Evolutionary conservation across 2,888 invertebrate genomes (phyloP).

Genomic region (Sesia apiformis): DNA sequence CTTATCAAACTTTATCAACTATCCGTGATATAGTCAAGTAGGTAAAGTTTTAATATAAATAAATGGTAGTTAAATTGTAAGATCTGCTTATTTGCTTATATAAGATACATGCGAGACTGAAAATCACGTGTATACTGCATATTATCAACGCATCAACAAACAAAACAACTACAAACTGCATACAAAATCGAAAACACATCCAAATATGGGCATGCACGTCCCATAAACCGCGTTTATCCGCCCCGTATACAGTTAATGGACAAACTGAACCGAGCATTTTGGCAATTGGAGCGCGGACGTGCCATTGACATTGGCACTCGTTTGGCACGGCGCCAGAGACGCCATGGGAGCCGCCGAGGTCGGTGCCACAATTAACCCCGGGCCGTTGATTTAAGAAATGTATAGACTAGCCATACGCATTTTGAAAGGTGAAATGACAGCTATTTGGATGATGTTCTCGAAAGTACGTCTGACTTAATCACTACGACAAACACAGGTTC

Average conservation of each 20-base stretch:
- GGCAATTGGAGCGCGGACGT: slow-evolving; percentile 38
- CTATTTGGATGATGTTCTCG: too few species aligned
- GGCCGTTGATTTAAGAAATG: not conserved
- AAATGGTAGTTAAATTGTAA: too few species aligned
- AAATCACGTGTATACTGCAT: too few species aligned
- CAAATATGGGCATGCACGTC: not conserved
- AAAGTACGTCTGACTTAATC: too few species aligned
- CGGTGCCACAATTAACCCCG: slow-evolving; percentile 15
- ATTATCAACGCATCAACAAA: not conserved
- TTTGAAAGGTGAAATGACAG: too few species aligned
- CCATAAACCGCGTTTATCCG: not conserved
- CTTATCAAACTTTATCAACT: too few species aligned
- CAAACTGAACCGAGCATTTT: slow-evolving; percentile 5
- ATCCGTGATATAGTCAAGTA: too few species aligned
- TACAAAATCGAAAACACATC: not conserved
- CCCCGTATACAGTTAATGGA: not conserved
- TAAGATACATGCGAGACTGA: too few species aligned
- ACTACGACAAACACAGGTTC: too few species aligned
- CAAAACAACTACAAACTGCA: not conserved
- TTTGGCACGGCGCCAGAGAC: slow-evolving; percentile 29
- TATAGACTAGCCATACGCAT: too few species aligned
- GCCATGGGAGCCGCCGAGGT: slow-evolving; percentile 32
- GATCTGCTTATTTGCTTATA: too few species aligned
- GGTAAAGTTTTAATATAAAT: too few species aligned
- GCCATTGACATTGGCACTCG: slow-evolving; percentile 55